Percentiles rank a stretch among this genome's conserved stretches.
phyloP scores from a whole-genome alignment of 2,797 vertebrate species.

The Lithobates pipiens region DNA sequence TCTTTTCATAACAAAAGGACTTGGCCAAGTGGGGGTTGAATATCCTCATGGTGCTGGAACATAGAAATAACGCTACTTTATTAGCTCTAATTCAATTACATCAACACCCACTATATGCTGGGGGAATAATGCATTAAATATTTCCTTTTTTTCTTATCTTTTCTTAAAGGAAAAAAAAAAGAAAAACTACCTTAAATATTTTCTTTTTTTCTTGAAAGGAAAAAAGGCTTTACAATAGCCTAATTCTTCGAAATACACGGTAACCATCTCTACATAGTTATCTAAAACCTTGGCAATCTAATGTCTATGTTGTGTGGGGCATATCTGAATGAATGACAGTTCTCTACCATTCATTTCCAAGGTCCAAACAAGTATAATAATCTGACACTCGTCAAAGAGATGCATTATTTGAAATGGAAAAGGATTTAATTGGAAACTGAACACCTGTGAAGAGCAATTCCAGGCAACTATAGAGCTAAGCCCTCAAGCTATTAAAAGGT shows the following conservation, averaged over 20 bases:
- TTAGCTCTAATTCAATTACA: constrained; percentile 80
- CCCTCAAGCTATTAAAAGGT: too few relatives aligned
- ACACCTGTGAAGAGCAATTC: too few relatives aligned
- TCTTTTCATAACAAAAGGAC: constrained; percentile 71
- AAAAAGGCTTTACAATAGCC: constrained; percentile 8
- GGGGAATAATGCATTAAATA: too few relatives aligned
- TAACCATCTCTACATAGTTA: not conserved
- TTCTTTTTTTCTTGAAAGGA: constrained; percentile 60
- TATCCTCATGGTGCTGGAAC: constrained; percentile 74
- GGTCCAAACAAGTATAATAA: too few relatives aligned
- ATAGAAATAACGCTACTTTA: constrained; percentile 74
- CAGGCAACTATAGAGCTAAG: too few relatives aligned
- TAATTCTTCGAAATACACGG: not conserved
- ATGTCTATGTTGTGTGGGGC: not conserved
- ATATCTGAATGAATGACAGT: not conserved
- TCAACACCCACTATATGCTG: constrained; percentile 77
- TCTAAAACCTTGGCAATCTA: not conserved
- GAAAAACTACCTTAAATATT: constrained; percentile 8
- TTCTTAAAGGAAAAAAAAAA: constrained; percentile 10
- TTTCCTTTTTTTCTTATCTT: constrained; percentile 57
- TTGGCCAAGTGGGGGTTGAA: constrained; percentile 4
- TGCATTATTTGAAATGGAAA: too few relatives aligned
- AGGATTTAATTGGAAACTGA: too few relatives aligned
- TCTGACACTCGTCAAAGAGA: too few relatives aligned
- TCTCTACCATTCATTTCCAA: not conserved